Base-by-base conservation (phyloP, 2,797 vertebrate genomes). In the Catamblyrhynchus diadema region DNA sequence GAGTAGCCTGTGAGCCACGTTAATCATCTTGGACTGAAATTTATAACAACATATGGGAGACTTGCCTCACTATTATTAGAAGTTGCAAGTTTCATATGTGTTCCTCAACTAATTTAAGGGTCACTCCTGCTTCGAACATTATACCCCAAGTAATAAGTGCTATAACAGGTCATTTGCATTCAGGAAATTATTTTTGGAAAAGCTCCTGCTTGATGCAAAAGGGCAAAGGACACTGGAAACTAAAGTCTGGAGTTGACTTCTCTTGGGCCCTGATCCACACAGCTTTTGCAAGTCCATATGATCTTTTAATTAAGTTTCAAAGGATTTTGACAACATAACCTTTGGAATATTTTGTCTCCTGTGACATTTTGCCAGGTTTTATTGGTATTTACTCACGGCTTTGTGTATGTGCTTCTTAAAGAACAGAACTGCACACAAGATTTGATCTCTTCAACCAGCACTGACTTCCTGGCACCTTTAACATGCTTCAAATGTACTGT, bases 161-260 rank as follows among this genome's bases (percentile, higher is more conserved):
- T 79, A 64, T 62, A 94, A 78, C 70, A 81, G 65, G 87, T 80
- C 80, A 74, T 93, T 91, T 90, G 61, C 82, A 84, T 86, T 61
- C 85, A 93, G 90, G 80, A 94, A 91, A 94, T 88, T 94, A 90
- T 93, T 95, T 95, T 72, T 88, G 82, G 85, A 91, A 96, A 81
- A 83, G 77, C 30, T 88, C 51, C 77, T 90, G 59, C 85, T 84
- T 93, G 85, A 81, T 65, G 66, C 77, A 65, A 91, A 93, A 94
- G 77, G 81, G 50, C 73, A 93, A 93, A 86, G 90, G 85, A 79
- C 80, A 72, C 24, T 79, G 70, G 65, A 81, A 71, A 57, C 57
- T 82, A 32, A 71, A 86, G 64, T 28, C 44, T 88, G 78, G 50
- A 77, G 30, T 0, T 59, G 72, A 44, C 53, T 87, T 87, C 53